Evolutionary conservation across 2,797 vertebrate genomes (phyloP).

Genomic region (Gymnothorax reevesii): DNA sequence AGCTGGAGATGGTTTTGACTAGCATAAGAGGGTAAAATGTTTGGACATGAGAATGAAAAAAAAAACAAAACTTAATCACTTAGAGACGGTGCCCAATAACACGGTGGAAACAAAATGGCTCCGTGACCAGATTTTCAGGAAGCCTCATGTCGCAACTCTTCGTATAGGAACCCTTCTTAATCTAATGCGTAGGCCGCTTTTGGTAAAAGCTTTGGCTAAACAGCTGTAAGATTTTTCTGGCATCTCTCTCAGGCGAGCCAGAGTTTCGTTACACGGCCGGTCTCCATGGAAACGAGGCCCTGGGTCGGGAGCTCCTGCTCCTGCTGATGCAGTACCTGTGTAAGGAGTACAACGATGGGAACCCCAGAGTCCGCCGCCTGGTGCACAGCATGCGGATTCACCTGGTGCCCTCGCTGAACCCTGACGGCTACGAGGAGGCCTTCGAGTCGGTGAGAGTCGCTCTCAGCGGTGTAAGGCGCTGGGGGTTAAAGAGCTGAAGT

Average conservation of each 20-base stretch:
- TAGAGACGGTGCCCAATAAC: too few species aligned
- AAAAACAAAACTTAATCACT: too few species aligned
- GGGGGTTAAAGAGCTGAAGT: too few species aligned
- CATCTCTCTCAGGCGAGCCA: constrained; percentile 78
- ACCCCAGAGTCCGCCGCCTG: constrained; percentile 85
- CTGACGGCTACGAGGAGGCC: constrained; percentile 91
- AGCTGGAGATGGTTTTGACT: too few species aligned
- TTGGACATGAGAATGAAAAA: too few species aligned
- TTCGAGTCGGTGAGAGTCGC: constrained; percentile 77
- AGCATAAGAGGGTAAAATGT: too few species aligned
- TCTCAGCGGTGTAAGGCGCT: too few species aligned
- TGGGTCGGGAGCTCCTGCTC: constrained; percentile 90
- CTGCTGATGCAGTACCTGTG: constrained; percentile 95
- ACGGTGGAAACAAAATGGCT: too few species aligned
- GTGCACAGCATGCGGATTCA: constrained; percentile 91
- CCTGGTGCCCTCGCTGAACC: constrained; percentile 91
- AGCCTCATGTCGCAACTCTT: too few species aligned
- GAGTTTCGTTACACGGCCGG: constrained; percentile 94
- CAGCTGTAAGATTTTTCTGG: not conserved
- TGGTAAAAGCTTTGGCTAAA: not conserved
- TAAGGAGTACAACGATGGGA: constrained; percentile 89
- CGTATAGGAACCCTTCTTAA: too few species aligned
- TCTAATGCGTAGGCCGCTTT: too few species aligned
- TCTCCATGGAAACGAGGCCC: constrained; percentile 90
- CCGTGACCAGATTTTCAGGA: too few species aligned